These are phyloP conservation scores for Clarias magur DNA, from an alignment of 2,113 vertebrate genomes.

Conservation along the genomic window DNA sequence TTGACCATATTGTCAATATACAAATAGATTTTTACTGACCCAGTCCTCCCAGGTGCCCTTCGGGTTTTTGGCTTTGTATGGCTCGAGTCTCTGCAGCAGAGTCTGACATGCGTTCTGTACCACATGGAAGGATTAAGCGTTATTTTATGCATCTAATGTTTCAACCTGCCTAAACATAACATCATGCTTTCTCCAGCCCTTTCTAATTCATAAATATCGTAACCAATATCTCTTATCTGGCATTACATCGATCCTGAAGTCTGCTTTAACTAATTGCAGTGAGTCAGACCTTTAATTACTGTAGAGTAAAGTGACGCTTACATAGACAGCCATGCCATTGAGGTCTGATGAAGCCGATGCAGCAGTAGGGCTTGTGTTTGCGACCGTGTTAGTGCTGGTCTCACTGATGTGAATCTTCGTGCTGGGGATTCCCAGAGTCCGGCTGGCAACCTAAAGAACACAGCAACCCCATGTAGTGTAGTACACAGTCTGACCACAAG, in stretches of 20 bases:
- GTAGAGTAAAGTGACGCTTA: constrained; percentile 56
- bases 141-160: neutral
- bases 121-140: neutral
- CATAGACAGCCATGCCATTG: constrained; percentile 86
- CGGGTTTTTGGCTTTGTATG: constrained; percentile 80
- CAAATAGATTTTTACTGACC: constrained; percentile 71
- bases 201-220: neutral
- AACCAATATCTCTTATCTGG: too few relatives aligned
- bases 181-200: neutral
- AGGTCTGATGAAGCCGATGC: constrained; percentile 89
- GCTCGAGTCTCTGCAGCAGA: constrained; percentile 81
- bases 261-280: neutral
- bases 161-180: neutral
- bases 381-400: constrained; percentile 93
- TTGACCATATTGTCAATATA: neutral
- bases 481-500: neutral
- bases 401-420: constrained; percentile 90
- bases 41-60: constrained; percentile 87
- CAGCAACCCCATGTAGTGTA: neutral
- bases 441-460: constrained; percentile 85
- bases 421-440: constrained; percentile 77
- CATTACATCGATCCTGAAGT: neutral
- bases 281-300: neutral
- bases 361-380: constrained; percentile 89
- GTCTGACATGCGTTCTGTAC: constrained; percentile 82